Evolutionary conservation across 2,113 vertebrate species (phyloP).

Genomic region (Prochilodus magdalenae): DNA sequence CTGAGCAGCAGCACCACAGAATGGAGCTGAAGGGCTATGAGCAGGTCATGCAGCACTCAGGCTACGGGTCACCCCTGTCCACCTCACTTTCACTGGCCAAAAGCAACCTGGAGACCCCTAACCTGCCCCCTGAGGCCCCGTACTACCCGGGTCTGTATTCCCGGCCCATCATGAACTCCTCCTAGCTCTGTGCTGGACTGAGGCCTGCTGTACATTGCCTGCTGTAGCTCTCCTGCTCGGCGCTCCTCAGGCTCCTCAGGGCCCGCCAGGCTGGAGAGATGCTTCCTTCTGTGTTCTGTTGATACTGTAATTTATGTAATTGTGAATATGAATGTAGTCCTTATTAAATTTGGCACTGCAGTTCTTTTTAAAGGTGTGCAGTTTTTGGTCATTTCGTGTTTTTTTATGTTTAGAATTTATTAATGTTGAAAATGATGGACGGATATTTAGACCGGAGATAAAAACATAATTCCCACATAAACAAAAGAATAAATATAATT

Average conservation of each 20-base stretch:
- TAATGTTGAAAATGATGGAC: neutral
- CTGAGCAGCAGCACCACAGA: constrained; percentile 87
- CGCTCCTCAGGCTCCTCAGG: neutral
- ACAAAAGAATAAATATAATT: no score
- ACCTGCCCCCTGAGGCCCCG: constrained; percentile 80
- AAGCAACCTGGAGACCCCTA: constrained; percentile 79
- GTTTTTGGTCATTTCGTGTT: neutral
- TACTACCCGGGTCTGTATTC: constrained; percentile 87
- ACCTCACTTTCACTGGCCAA: constrained; percentile 84
- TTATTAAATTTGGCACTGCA: constrained; percentile 41
- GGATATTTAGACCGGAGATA: no score
- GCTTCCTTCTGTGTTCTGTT: constrained; percentile 12
- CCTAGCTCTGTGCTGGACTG: constrained; percentile 65
- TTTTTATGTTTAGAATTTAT: neutral
- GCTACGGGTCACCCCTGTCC: constrained; percentile 82
- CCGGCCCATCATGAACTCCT: constrained; percentile 88
- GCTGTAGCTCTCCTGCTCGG: constrained; percentile 48
- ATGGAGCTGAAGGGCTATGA: constrained; percentile 90
- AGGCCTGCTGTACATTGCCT: constrained; percentile 49
- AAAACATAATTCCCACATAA: no score
- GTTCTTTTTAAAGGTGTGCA: constrained; percentile 6
- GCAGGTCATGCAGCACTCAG: constrained; percentile 89
- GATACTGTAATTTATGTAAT: constrained; percentile 45
- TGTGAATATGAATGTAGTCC: constrained; percentile 36
- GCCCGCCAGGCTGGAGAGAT: neutral